A percentile compares a stretch with the other conserved stretches of the same genome.
Evolutionary conservation across 2,888 invertebrate species (phyloP).

Genomic region (Drosophila macrospina): DNA sequence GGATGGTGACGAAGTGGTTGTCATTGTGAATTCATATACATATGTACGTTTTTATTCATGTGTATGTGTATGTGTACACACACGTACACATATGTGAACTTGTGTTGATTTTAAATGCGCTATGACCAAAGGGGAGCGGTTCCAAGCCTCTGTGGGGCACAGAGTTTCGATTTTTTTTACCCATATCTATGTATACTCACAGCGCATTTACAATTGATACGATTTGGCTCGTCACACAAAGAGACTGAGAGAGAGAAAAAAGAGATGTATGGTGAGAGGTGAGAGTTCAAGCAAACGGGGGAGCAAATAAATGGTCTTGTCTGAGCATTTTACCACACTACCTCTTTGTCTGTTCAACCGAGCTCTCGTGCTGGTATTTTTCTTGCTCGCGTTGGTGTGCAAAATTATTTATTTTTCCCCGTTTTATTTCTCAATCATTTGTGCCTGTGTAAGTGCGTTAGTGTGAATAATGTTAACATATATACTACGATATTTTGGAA

Average conservation of each 20-base stretch:
- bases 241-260: constrained; percentile 22
- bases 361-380: constrained; percentile 69
- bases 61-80: constrained; percentile 32
- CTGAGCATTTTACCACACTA: constrained; percentile 70
- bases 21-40: constrained; percentile 70
- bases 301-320: constrained; percentile 56
- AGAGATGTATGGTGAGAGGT: constrained; percentile 37
- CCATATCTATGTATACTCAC: constrained; percentile 72
- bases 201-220: constrained; percentile 65
- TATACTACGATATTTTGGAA: constrained; percentile 31
- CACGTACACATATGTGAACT: constrained; percentile 45
- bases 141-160: constrained; percentile 52
- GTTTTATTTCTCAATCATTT: constrained; percentile 54
- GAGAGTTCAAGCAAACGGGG: constrained; percentile 44
- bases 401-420: constrained; percentile 63
- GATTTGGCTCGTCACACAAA: constrained; percentile 34
- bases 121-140: constrained; percentile 60
- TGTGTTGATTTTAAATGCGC: constrained; percentile 68
- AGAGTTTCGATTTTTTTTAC: constrained; percentile 74
- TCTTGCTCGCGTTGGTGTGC: constrained; percentile 62
- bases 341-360: constrained; percentile 71
- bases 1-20: constrained; percentile 77
- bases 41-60: constrained; percentile 36
- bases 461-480: constrained; percentile 43
- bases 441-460: constrained; percentile 31